Evolutionary conservation across 1,140 invertebrate species (phyloP).

Genomic region (Thalassaphorura encarpata): DNA sequence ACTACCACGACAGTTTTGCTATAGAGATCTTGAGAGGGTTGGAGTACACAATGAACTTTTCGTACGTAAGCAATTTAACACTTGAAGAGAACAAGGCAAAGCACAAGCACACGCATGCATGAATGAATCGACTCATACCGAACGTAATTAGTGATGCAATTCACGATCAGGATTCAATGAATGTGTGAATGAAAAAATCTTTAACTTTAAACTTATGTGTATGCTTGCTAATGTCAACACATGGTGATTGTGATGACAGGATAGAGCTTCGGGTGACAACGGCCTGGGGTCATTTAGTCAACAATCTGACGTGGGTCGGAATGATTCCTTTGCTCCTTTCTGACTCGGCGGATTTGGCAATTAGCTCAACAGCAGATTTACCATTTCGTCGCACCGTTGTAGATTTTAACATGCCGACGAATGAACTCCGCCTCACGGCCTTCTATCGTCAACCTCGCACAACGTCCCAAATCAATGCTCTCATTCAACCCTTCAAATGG

Average conservation of each 20-base stretch:
- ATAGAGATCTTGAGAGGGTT: conserved; percentile 5
- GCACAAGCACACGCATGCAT: no score
- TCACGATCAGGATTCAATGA: no score
- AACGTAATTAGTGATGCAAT: not conserved
- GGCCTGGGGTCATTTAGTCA: conserved; percentile 10
- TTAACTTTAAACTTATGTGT: not conserved
- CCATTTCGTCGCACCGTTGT: conserved; percentile 15
- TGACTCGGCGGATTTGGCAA: conserved; percentile 6
- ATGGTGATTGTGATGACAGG: not conserved
- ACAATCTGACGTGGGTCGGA: conserved; percentile 7
- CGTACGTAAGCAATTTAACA: no score
- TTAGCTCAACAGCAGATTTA: conserved; percentile 12
- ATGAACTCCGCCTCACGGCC: conserved; percentile 1
- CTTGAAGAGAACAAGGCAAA: no score
- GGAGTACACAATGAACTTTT: conserved; percentile 19
- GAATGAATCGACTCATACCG: no score
- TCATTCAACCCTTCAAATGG: conserved; percentile 8
- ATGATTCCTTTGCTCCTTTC: conserved; percentile 16
- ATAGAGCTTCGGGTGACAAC: not conserved
- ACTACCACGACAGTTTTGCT: conserved; percentile 14
- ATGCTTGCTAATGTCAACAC: no score
- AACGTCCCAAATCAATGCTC: not conserved
- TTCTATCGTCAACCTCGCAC: conserved; percentile 9
- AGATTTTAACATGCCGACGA: conserved; percentile 24
- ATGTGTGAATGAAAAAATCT: not conserved